A percentile compares a stretch with the other conserved stretches of the same genome.
phyloP scores from a whole-genome alignment of 2,113 vertebrate genomes.

The Aegotheles bennettii region DNA sequence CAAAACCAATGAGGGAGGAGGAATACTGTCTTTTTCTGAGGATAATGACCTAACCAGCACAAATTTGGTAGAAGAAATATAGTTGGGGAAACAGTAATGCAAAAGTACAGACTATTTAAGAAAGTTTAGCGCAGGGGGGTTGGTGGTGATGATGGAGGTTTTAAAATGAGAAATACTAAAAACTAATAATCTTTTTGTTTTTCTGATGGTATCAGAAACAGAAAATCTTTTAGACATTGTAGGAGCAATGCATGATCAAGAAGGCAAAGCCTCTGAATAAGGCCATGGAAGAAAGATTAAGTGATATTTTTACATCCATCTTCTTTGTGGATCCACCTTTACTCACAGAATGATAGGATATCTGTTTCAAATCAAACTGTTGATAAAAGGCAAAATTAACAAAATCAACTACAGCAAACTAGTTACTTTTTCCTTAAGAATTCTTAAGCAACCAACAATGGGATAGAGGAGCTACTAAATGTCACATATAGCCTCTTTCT shows the following conservation, averaged over 20 bases:
- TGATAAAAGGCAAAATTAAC: background rate
- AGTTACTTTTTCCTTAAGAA: background rate
- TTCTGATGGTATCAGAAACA: background rate
- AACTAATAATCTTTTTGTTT: background rate
- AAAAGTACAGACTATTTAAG: background rate
- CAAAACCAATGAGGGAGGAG: background rate
- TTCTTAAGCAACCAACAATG: background rate
- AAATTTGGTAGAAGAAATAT: background rate
- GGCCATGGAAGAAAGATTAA: background rate
- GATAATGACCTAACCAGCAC: background rate
- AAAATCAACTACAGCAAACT: background rate
- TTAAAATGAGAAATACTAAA: background rate
- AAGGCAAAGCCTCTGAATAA: background rate
- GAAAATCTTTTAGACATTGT: background rate
- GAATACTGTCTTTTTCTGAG: background rate
- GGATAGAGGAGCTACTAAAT: background rate
- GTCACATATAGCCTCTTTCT: background rate
- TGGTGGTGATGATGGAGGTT: background rate
- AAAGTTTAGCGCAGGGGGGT: background rate
- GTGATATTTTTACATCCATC: background rate
- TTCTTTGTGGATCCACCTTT: background rate
- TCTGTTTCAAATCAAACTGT: background rate
- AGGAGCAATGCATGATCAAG: background rate
- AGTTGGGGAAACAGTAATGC: background rate
- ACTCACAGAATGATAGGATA: background rate